Base-by-base conservation (phyloP, 2,113 vertebrate genomes). In the Eulemur macaco region DNA sequence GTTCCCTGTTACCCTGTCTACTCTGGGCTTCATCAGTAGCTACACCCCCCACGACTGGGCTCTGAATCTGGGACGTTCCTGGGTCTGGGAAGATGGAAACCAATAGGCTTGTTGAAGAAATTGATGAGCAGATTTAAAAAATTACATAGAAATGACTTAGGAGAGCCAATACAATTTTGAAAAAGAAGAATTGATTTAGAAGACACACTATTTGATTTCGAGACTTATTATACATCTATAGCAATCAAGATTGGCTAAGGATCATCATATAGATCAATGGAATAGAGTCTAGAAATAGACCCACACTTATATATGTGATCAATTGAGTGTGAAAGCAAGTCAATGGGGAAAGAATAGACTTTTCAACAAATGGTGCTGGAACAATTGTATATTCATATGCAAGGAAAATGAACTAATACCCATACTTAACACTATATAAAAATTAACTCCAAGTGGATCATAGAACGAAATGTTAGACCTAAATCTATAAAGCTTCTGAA, bases 391-490 rank as follows among this genome's bases (percentile, higher is more conserved):
- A 58, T 85, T 92, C 56, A 76, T 27, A 20, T 27, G 27, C 7
- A 8, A 29, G 29, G 45, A 94, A 71, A 78, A 64, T n/a, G 4
- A 85, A 39, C 27, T 52, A 68, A 68, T 6, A 89, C 21, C 18
- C 37, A 85, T 60, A 77, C 45, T 45, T 71, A 83, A 81, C 39
- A 74, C 8, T 52, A 86, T 13, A 42, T 42, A 63, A 66, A 92
- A 85, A 42, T 84, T 92, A 91, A 92, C 31, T 74, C n/a, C 37
- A 74, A 91, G 77, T 74, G 17, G 60, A 85, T 83, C 42, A 77
- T 6, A 82, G 37, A 31, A 39, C 11, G 66, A 52, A 74, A 78
- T 83, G 27, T 63, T 78, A 64, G 29, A 89, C 39, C 18, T 84
- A 47, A 78, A 85, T 76, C n/a, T 85, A 34, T 39, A 82, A 76